Conservation (phyloP, 1,140 invertebrate genomes). For the Drosophila ficusphila region DNA sequence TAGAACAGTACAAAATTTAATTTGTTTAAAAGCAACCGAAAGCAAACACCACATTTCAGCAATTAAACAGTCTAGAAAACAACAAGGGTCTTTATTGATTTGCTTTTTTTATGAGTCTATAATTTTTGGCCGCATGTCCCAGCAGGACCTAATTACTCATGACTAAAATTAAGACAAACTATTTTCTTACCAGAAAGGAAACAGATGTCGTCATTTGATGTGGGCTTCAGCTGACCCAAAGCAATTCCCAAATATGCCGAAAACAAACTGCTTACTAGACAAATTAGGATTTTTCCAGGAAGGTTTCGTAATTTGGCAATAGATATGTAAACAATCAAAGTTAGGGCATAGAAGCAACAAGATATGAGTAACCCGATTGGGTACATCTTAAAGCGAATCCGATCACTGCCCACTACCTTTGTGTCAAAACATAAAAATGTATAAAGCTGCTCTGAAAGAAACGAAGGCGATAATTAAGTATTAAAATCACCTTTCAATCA, state of each 20-base stretch:
- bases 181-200: slow-evolving; percentile 66
- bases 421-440: slow-evolving; percentile 76
- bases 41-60: not conserved
- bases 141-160: not conserved
- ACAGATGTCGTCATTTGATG: slow-evolving; percentile 66
- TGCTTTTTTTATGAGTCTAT: not conserved
- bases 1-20: too few species aligned
- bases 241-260: slow-evolving; percentile 87
- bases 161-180: not conserved
- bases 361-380: slow-evolving; percentile 85
- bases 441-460: slow-evolving; percentile 68
- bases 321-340: slow-evolving; percentile 87
- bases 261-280: slow-evolving; percentile 87
- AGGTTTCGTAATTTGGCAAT: slow-evolving; percentile 88
- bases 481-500: too few species aligned
- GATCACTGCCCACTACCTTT: slow-evolving; percentile 71
- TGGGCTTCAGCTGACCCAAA: slow-evolving; percentile 84
- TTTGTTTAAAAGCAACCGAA: too few species aligned
- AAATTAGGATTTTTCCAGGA: slow-evolving; percentile 89
- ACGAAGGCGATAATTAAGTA: slow-evolving; percentile 4
- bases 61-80: not conserved
- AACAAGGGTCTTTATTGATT: not conserved
- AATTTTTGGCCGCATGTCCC: not conserved
- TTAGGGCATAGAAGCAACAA: slow-evolving; percentile 87
- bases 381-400: slow-evolving; percentile 74